These are phyloP conservation scores for Platyscapa corneri DNA, from an alignment of 1,140 invertebrate genomes.

Conservation along the genomic window DNA sequence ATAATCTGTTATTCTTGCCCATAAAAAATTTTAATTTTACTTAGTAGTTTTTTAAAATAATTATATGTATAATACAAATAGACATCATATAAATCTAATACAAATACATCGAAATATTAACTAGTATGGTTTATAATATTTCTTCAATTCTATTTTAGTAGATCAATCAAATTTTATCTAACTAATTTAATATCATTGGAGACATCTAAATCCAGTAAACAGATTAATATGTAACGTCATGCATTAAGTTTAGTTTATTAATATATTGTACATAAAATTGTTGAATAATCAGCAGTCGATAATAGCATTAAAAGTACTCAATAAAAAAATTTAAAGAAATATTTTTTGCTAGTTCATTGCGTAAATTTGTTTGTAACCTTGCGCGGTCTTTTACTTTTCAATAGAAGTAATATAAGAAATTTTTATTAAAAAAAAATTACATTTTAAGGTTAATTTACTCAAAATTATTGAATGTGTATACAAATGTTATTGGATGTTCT, in stretches of 20 bases:
- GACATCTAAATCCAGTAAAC: not conserved
- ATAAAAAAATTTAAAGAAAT: not conserved
- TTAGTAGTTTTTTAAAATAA: no score
- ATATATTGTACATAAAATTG: not conserved
- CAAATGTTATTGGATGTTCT: no score
- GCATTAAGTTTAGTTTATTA: not conserved
- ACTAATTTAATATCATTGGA: not conserved
- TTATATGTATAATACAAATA: no score
- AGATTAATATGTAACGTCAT: not conserved
- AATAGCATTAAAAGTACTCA: not conserved
- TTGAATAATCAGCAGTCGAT: not conserved
- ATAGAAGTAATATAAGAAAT: not conserved
- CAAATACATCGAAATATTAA: no score
- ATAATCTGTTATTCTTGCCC: no score
- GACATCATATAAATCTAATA: no score
- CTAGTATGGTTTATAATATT: no score
- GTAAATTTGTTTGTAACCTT: not conserved
- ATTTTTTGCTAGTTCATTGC: not conserved
- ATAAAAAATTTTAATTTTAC: no score
- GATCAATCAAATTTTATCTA: constrained; percentile 7
- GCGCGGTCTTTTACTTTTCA: not conserved
- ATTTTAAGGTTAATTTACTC: no score
- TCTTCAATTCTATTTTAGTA: not conserved
- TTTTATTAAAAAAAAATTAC: not conserved
- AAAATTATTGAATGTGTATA: no score